A percentile compares a stretch with the other conserved stretches of the same genome.
phyloP scores from a whole-genome alignment of 2,797 vertebrate genomes.

The Tragelaphus oryx region DNA sequence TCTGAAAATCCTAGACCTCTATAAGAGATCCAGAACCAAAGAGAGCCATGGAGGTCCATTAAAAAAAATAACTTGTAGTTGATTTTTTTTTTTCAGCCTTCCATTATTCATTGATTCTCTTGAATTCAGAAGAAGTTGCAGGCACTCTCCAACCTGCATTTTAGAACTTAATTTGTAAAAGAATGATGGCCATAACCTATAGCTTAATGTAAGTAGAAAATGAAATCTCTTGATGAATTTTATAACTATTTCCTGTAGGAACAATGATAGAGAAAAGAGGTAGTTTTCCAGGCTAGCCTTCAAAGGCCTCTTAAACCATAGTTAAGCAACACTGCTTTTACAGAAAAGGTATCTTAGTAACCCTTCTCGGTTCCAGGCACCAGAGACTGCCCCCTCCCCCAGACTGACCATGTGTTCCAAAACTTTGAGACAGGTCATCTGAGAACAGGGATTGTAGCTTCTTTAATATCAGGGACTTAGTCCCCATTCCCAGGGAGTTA shows the following conservation, averaged over 20 bases:
- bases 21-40: neutral
- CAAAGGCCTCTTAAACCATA: neutral
- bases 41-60: neutral
- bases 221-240: neutral
- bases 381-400: neutral
- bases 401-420: neutral
- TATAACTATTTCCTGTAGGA: neutral
- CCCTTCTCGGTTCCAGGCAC: neutral
- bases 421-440: neutral
- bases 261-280: neutral
- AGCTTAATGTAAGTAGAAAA: neutral
- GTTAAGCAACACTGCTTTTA: neutral
- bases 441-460: neutral
- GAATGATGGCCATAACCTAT: neutral
- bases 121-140: slow-evolving; percentile 27
- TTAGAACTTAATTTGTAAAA: slow-evolving; percentile 23
- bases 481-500: neutral
- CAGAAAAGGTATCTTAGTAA: neutral
- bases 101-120: neutral
- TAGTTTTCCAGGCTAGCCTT: neutral
- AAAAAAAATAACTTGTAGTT: neutral
- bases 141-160: neutral
- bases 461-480: neutral
- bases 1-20: neutral
- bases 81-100: neutral